Evolutionary conservation across 2,113 vertebrate species (phyloP), one percentile per base, ranked within the genome.

Genomic region (Neofelis nebulosa): DNA sequence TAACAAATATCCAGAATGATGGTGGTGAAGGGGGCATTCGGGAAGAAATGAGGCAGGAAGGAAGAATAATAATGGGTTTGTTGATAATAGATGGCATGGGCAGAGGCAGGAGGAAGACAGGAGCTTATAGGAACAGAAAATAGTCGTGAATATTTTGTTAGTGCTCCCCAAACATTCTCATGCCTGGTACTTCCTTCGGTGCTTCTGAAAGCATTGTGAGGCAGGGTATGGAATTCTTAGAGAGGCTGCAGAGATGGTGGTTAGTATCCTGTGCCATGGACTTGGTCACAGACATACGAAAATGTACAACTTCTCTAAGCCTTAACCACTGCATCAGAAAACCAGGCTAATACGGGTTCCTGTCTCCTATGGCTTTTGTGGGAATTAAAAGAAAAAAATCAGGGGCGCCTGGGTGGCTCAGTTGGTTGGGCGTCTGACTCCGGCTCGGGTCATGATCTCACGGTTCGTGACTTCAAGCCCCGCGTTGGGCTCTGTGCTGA

Each of bases 11-110:
- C 14, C 38, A 57, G 2, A 2, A 29, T 68, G 27, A 14, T 7
- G 7, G 3, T 18, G 9, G 1, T 82, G 45, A 61, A n/a, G 27
- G 4, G 16, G 41, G 13, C 0, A 31, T 1, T 48, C 12, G 15
- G 15, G 5, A 50, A 9, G 4, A 66, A 48, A 5, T 29, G 14
- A 38, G 9, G 7, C 11, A 15, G 4, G 1, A 61, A 92, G 2
- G 23, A 3, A 8, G 41, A 31, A 29, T 4, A 7, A 50, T 21
- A 45, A 45, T 45, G 4, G 19, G 33, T 52, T 65, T 71, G 27
- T 76, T 78, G 79, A 36, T 21, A 33, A 4, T 13, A 68, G 7
- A 27, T 4, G 33, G 29, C 27, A 33, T 23, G 4, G 50, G 2
- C 74, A 66, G 76, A 83, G 11, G 19, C 4, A n/a, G 18, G 19